Evolutionary conservation across 1,140 invertebrate species (phyloP), one percentile per base, ranked within the genome.

Genomic region (Pectinophora gossypiella): DNA sequence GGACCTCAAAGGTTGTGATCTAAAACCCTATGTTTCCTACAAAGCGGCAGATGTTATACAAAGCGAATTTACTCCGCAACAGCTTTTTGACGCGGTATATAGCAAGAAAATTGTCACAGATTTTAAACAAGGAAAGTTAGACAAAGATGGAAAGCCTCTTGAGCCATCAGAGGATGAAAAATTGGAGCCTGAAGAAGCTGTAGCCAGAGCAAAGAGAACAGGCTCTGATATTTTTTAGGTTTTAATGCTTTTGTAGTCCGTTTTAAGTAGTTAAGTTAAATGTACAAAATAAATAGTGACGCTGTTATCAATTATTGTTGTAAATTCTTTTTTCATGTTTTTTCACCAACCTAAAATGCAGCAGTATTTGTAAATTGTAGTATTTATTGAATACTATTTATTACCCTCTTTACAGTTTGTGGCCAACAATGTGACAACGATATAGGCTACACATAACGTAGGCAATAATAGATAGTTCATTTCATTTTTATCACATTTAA

Each of bases 1-100:
- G 1, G 92, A 98, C 77, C 85, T 99, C 3, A 93, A 90, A 61
- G 92, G 89, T 55, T 96, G 91, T 72, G 80, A 93, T 86, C 87
- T 99, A 19, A 98, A 97, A 83, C 96, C 98, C 0, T 99, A 99
- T 74, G 97, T 99, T 0, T 96, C 96, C 0, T 99, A 98, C 67
- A 91, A 90, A 82, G 90, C 91, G 0, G 85, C 90, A 7, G 92
- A 96, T 48, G 89, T 97, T 2, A 72, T 88, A 10, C 94, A 97
- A 76, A 90, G 91, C 6, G 91, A 95, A 80, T 96, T 97, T 62
- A 97, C 95, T 12, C 87, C 96, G 6, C 76, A 96, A 85, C 92
- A 96, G 76, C 88, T 98, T 13, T 98, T 98, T 75, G 90, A 96
- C 79, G 91, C 91, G 2, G 88, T 96, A 0, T 98, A 98, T 86